Conservation (phyloP, 2,113 vertebrate species). For the Eublepharis macularius region DNA sequence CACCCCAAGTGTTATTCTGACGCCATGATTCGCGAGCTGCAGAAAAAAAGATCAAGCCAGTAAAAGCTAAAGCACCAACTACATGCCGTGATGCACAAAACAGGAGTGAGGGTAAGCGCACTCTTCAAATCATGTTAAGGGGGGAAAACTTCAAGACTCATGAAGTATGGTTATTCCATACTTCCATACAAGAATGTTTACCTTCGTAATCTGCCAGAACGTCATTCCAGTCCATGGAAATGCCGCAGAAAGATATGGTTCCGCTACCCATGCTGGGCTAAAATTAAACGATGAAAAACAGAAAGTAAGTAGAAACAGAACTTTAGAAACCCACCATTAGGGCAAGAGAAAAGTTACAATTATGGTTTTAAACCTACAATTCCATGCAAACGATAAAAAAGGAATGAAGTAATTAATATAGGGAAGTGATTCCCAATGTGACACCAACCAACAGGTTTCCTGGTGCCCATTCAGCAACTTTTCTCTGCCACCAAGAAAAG, state of each 20-base stretch:
- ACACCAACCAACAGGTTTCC: too few relatives aligned
- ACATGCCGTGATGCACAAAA: neutral
- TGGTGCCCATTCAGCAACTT: too few relatives aligned
- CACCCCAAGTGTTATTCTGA: conserved; percentile 96
- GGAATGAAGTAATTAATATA: neutral
- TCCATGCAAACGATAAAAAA: neutral
- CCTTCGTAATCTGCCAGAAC: conserved; percentile 97
- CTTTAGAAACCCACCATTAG: accelerated
- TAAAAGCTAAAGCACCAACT: neutral
- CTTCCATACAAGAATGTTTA: conserved; percentile 53
- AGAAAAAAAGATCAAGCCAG: conserved; percentile 3
- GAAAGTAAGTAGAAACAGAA: conserved; percentile 29
- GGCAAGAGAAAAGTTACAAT: too few relatives aligned
- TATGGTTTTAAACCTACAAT: neutral
- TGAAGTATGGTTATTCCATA: neutral
- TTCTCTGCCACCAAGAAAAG: too few relatives aligned
- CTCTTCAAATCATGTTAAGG: neutral
- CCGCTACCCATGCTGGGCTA: conserved; percentile 87
- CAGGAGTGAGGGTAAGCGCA: neutral
- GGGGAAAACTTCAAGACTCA: neutral
- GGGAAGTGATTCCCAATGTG: too few relatives aligned
- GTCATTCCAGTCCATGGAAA: conserved; percentile 94
- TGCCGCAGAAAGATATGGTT: conserved; percentile 80
- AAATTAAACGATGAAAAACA: conserved; percentile 39
- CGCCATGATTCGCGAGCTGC: conserved; percentile 94